A percentile compares a stretch with the other conserved stretches of the same genome.
Evolutionary conservation across 2,888 invertebrate genomes (phyloP).

Genomic region (Chaetogeoica ovagalla): DNA sequence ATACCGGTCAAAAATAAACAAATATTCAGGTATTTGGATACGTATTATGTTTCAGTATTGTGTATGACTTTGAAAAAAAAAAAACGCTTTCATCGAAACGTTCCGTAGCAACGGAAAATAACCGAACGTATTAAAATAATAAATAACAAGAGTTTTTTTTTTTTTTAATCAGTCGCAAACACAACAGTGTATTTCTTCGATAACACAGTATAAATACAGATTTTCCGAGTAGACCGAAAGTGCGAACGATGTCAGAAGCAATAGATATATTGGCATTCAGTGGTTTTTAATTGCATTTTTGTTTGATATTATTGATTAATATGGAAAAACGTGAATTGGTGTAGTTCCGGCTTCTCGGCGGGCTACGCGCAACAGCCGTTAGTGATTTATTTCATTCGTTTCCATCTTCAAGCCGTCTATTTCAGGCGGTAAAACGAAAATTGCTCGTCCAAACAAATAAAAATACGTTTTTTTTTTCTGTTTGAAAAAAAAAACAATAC

Average conservation of each 20-base stretch:
- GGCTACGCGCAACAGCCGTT: not conserved
- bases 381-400: conserved; percentile 35
- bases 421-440: conserved; percentile 30
- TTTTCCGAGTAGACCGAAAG: too few species aligned
- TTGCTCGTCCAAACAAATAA: conserved; percentile 27
- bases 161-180: too few species aligned
- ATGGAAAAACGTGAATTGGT: not conserved
- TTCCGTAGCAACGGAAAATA: not conserved
- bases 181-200: not conserved
- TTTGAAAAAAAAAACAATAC: not conserved
- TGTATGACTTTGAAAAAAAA: not conserved
- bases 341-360: not conserved
- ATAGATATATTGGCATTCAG: not conserved
- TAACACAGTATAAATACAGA: not conserved
- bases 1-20: too few species aligned
- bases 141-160: not conserved
- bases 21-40: too few species aligned
- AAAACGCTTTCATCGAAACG: not conserved
- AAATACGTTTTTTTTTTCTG: conserved; percentile 23
- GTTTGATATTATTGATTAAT: conserved; percentile 32
- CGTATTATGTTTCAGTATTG: too few species aligned
- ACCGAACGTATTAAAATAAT: not conserved
- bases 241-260: conserved; percentile 4
- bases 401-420: conserved; percentile 2
- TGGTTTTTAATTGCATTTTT: conserved; percentile 25